Evolutionary conservation across 2,113 vertebrate genomes (phyloP).

Genomic region (Columbina picui): DNA sequence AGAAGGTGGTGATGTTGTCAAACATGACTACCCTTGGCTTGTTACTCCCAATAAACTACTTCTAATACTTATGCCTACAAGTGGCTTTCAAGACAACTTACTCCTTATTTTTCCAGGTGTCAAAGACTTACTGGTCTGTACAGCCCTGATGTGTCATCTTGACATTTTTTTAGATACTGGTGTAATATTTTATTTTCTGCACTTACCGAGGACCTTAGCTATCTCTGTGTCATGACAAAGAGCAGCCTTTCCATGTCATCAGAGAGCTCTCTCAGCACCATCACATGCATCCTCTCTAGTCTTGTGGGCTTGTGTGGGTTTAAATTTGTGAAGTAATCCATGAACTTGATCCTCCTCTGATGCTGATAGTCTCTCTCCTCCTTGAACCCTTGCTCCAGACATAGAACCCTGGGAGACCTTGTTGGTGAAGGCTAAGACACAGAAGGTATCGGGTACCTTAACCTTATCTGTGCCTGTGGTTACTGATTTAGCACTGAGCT

Average conservation of each 20-base stretch:
- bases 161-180: neutral
- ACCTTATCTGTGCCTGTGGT: neutral
- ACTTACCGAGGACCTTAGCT: neutral
- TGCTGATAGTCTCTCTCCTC: neutral
- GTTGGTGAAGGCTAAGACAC: neutral
- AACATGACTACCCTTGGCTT: neutral
- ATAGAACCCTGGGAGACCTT: neutral
- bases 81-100: neutral
- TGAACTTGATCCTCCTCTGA: neutral
- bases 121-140: neutral
- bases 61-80: neutral
- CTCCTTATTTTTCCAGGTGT: neutral
- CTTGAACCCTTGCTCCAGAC: neutral
- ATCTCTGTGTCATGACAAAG: neutral
- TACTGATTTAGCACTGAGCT: neutral
- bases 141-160: neutral
- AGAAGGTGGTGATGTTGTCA: neutral
- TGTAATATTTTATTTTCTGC: neutral
- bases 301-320: neutral
- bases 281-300: neutral
- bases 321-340: neutral
- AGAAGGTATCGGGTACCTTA: accelerated
- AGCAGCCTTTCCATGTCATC: neutral
- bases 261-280: neutral
- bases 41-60: neutral